Evolutionary conservation across 2,797 vertebrate genomes (phyloP), one percentile per base, ranked within the genome.

Genomic region (Champsocephalus esox): DNA sequence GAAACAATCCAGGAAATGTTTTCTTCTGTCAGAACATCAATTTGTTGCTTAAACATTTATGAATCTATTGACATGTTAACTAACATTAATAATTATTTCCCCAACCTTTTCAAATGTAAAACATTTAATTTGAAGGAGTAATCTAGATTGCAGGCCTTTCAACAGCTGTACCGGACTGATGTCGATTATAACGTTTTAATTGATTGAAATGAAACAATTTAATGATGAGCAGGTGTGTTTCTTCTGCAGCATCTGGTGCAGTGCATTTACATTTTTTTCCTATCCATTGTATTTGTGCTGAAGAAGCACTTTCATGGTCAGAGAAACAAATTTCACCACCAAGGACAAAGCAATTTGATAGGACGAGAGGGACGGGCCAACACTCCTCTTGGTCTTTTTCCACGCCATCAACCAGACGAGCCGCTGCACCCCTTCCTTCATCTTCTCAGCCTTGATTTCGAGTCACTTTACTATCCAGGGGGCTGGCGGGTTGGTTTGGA

Each of bases 271-370:
- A 48, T 58, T 72, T 80, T 80, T 5, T 71, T 46, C 32, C 44
- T 17, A 61, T 48, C 1, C 43, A 24, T 60, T 17, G 41, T 32
- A 10, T 77, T 82, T 84, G 78, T 86, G 83, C 86, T 87, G 83
- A 88, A 69, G 50, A 41, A 49, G 81, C 70, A 73, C 60, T 82
- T 87, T 83, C n/a, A 72, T 46, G 70, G 61, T 73, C 62, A 81
- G 62, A 70, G 52, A 87, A 85, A 88, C 76, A 85, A 85, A 87
- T 49, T 11, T 8, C 14, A 21, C 52, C 66, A 76, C 49, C 58
- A 77, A 89, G 73, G 84, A 86, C 74, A 63, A 66, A 86, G 62
- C 60, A 73, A 83, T 85, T 75, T 74, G 46, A 44, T 46, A 32
- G n/a, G 48, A 34, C 2, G 17, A 77, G 63, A 73, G 70, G 81